Conservation (phyloP, 2,113 vertebrate species). For the Circaetus cinerascens region DNA sequence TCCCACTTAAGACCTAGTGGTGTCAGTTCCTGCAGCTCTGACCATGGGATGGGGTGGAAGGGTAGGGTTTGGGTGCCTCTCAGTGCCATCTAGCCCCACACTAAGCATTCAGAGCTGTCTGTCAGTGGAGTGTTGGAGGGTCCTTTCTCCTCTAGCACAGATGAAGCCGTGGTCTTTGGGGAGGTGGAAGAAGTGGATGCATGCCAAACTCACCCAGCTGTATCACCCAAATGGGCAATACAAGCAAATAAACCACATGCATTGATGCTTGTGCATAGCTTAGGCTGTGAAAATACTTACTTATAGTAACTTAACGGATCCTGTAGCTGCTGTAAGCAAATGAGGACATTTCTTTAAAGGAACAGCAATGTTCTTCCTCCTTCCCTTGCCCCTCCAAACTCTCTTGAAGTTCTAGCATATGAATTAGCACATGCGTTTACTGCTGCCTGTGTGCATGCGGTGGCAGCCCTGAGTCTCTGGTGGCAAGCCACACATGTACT, state of each 20-base stretch:
- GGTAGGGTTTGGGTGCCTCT: neutral
- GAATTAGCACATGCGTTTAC: neutral
- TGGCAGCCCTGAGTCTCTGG: neutral
- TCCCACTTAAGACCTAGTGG: neutral
- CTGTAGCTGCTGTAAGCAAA: neutral
- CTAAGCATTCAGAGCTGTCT: neutral
- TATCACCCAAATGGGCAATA: neutral
- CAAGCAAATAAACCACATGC: neutral
- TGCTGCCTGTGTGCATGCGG: accelerated
- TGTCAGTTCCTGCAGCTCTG: neutral
- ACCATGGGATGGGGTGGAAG: neutral
- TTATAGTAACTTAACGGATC: neutral
- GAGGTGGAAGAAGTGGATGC: neutral
- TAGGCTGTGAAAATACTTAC: neutral
- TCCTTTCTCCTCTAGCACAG: neutral
- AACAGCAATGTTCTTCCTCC: neutral
- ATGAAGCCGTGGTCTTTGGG: neutral
- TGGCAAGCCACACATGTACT: accelerated
- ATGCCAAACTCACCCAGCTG: neutral
- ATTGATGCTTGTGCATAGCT: neutral
- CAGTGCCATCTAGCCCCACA: neutral
- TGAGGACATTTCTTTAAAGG: neutral
- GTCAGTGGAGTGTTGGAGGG: neutral
- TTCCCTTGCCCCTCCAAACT: neutral
- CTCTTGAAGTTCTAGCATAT: neutral